Evolutionary conservation across 2,113 vertebrate species (phyloP), one percentile per base, ranked within the genome.

Genomic region (Callorhinus ursinus): DNA sequence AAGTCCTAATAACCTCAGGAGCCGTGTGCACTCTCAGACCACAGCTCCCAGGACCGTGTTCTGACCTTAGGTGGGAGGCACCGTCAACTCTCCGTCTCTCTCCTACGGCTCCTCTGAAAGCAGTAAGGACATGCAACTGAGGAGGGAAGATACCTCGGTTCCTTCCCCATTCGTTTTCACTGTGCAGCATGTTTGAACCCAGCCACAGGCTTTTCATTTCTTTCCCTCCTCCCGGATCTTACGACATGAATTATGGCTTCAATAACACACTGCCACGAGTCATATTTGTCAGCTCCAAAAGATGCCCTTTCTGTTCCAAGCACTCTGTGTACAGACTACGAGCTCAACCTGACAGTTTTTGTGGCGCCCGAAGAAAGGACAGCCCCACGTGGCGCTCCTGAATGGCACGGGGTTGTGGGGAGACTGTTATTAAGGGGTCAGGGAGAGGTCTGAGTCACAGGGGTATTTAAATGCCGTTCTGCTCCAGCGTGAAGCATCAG

Each of bases 1-100:
- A 16, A 28, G 79, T 49, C 26, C 33, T 8, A 1, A 3, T 42
- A 21, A 7, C 33, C 55, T 51, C 31, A 9, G 42, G 36, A 24
- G 1, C 18, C 13, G 8, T 0, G 0, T n/a, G 49, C 4, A 0
- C 18, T 7, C 19, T 65, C 31, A 33, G 65, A 6, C 72, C 53
- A 12, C 26, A 6, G 1, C 8, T 33, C n/a, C 63, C 24, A 18
- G 57, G 33, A 24, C 33, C 67, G 13, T 0, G 9, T 14, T 39
- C 3, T 61, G 22, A 63, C 4, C 42, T 53, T 39, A 7, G 36
- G 13, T 10, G 49, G 84, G 61, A n/a, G 61, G 33, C 1, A 4
- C 42, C 31, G 1, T 9, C 31, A 1, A 31, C 4, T 0, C 5
- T 26, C n/a, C 2, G 2, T 5, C 49, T 88, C 49, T 88, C 49